phyloP scores from a whole-genome alignment of 1,140 invertebrate genomes.

The Drosophila rhopaloa region DNA sequence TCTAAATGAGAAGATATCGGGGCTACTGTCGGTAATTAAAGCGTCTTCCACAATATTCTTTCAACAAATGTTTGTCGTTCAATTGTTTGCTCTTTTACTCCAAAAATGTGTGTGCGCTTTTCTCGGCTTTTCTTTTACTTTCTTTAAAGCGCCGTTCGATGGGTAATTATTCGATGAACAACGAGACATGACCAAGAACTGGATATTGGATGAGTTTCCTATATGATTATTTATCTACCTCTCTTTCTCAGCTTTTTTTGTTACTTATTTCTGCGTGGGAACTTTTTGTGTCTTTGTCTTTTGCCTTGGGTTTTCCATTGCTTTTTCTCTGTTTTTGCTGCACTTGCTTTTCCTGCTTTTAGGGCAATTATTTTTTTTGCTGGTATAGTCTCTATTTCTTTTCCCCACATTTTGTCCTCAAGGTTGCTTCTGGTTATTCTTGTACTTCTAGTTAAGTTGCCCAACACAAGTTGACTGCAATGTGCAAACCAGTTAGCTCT shows the following conservation, averaged over 20 bases:
- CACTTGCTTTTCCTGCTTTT: slow-evolving; percentile 48
- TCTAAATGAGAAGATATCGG: slow-evolving; percentile 42
- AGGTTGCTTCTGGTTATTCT: slow-evolving; percentile 50
- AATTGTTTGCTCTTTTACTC: slow-evolving; percentile 31
- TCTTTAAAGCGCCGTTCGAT: slow-evolving; percentile 29
- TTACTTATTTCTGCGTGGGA: slow-evolving; percentile 33
- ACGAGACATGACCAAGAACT: slow-evolving; percentile 37
- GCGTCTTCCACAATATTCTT: slow-evolving; percentile 43
- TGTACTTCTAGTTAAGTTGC: slow-evolving; percentile 43
- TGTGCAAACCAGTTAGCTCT: slow-evolving; percentile 31
- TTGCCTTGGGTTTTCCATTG: slow-evolving; percentile 22
- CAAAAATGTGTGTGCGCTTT: slow-evolving; percentile 33
- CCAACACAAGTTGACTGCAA: slow-evolving; percentile 16
- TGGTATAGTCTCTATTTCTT: slow-evolving; percentile 4
- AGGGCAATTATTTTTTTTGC: slow-evolving; percentile 48
- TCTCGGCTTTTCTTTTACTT: slow-evolving; percentile 45
- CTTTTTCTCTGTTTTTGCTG: slow-evolving; percentile 3
- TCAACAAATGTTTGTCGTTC: slow-evolving; percentile 24
- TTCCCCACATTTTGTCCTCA: slow-evolving; percentile 19
- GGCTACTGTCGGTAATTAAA: slow-evolving; percentile 43
- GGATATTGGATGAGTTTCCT: slow-evolving; percentile 43
- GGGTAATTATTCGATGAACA: slow-evolving; percentile 34
- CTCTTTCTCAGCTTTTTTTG: not conserved
- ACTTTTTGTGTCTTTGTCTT: slow-evolving; percentile 35
- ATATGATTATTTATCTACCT: slow-evolving; percentile 36